Conservation (phyloP, 2,888 invertebrate species). For the Aspidiotus rigidus region DNA sequence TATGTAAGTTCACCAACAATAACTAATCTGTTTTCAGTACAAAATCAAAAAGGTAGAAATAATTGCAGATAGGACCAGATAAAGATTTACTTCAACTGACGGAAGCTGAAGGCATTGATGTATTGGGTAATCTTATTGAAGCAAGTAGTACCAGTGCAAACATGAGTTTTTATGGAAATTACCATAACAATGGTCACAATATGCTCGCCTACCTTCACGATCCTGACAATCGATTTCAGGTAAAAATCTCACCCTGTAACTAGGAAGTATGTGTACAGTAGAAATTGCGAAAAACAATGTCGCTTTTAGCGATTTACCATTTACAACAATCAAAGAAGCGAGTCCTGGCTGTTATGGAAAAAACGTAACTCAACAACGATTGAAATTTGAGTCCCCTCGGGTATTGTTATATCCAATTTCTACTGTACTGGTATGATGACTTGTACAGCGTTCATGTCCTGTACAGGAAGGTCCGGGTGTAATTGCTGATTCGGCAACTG, state of each 20-base stretch:
- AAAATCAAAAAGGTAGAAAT: background rate
- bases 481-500: constrained; percentile 71
- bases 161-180: constrained; percentile 61
- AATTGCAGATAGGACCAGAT: constrained; percentile 17
- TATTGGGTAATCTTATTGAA: constrained; percentile 71
- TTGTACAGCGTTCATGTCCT: background rate
- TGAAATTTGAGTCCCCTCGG: background rate
- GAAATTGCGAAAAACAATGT: no score
- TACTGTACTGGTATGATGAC: no score
- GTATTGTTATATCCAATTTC: no score
- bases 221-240: constrained; percentile 65
- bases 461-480: constrained; percentile 60
- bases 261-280: no score
- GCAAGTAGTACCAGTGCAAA: constrained; percentile 62
- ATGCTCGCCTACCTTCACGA: constrained; percentile 69
- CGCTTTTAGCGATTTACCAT: no score
- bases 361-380: background rate
- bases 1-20: constrained; percentile 24
- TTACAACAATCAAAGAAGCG: background rate
- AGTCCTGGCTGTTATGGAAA: background rate
- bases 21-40: background rate
- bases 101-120: constrained; percentile 63
- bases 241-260: constrained; percentile 41
- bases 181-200: constrained; percentile 75
- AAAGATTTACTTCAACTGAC: constrained; percentile 46